Evolutionary conservation across 2,113 vertebrate genomes (phyloP), one percentile per base, ranked within the genome.

Genomic region (Gorsachius goisagi): DNA sequence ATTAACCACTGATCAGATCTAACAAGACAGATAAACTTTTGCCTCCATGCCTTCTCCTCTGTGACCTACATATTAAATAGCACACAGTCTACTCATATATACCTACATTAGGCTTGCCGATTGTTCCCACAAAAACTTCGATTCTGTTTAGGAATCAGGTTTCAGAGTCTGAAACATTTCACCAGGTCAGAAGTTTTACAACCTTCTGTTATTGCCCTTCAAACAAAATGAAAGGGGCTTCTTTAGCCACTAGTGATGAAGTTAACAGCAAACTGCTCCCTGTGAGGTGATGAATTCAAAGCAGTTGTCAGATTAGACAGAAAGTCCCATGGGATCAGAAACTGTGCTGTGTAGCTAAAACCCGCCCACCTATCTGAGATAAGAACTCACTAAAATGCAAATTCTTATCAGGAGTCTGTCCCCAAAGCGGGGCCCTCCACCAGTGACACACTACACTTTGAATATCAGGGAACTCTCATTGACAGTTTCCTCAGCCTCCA

Each of bases 321-420:
- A 72, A 83, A 88, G 75, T 55, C 81, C 71, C 81, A 33, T 9
- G 50, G 50, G 77, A 89, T 69, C 9, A 45, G 62, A 82, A 56
- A n/a, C 74, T 75, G 71, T 30, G 41, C 89, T 58, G n/a, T 44
- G 50, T n/a, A 55, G 71, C 74, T 85, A 69, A 92, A 92, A 84
- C 45, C 37, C 27, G 15, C 53, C 53, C 67, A 94, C n/a, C 64
- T 22, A 64, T 47, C 23, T 30, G 21, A 93, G 96, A 96, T 94
- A 95, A 95, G 74, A 87, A 78, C 41, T 41, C 85, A 91, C 68
- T 89, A 72, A 89, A 90, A 85, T 77, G 80, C 81, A 94, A 87
- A 49, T 59, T 84, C 80, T 95, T 96, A 95, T 96, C 91, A 88
- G 50, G 14, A 93, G 21, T 76, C 89, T 93, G 77, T 59, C 12